These are phyloP conservation scores for Tolmerus cingulatus DNA, from an alignment of 2,888 invertebrate species.

Conservation along the genomic window DNA sequence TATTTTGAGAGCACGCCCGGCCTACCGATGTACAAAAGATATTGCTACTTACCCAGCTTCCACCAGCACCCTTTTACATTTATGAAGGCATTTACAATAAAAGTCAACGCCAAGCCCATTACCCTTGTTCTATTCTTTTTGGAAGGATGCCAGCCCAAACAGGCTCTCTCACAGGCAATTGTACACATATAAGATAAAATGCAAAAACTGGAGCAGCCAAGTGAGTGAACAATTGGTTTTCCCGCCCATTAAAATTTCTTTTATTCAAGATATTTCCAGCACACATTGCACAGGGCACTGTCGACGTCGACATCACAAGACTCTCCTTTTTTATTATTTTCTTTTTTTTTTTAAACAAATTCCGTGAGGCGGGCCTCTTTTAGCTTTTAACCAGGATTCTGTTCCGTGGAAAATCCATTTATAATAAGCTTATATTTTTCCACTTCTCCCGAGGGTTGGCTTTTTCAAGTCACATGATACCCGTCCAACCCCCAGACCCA, in stretches of 20 bases:
- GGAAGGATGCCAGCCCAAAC: constrained; percentile 7
- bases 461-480: neutral
- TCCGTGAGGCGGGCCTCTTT: neutral
- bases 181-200: constrained; percentile 21
- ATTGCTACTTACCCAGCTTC: neutral
- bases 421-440: neutral
- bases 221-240: constrained; percentile 30
- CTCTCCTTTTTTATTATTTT: too few relatives aligned
- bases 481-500: neutral
- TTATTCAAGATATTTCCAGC: neutral
- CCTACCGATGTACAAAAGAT: neutral
- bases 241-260: neutral
- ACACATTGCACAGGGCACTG: neutral
- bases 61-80: constrained; percentile 10
- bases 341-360: neutral
- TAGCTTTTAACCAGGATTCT: neutral
- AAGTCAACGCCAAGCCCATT: constrained; percentile 19
- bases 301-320: neutral
- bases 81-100: constrained; percentile 35
- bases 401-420: neutral
- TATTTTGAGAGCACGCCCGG: neutral
- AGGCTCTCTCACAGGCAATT: neutral
- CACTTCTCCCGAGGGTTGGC: neutral
- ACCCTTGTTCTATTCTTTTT: constrained; percentile 22
- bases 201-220: constrained; percentile 13